A percentile compares a stretch with the other conserved stretches of the same genome.
phyloP scores from a whole-genome alignment of 2,797 vertebrate genomes.

The Acipenser transmontanus region DNA sequence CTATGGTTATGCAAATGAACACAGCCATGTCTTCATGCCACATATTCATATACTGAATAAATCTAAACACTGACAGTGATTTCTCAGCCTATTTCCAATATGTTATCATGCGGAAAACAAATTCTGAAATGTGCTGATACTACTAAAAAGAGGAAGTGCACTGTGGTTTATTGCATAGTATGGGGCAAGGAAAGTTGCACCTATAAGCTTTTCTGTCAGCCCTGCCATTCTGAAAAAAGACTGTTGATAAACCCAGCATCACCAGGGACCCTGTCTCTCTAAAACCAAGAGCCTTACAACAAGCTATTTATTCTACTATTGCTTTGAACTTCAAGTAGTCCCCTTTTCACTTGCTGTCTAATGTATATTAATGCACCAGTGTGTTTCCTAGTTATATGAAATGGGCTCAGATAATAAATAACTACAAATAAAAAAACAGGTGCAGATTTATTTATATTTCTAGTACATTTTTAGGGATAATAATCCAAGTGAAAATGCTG shows the following conservation, averaged over 20 bases:
- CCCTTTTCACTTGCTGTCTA: too few species aligned
- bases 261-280: conserved; percentile 11
- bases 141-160: conserved; percentile 2
- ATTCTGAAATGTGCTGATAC: conserved; percentile 3
- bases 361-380: too few species aligned
- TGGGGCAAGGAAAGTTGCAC: neutral
- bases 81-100: neutral
- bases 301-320: conserved; percentile 1
- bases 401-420: too few species aligned
- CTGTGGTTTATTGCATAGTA: neutral
- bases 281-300: neutral
- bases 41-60: neutral
- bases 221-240: conserved; percentile 19
- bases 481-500: too few species aligned
- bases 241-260: conserved; percentile 13
- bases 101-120: neutral
- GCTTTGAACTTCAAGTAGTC: neutral
- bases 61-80: conserved; percentile 2
- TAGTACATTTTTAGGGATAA: too few species aligned
- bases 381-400: too few species aligned
- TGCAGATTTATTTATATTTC: too few species aligned
- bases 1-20: too few species aligned
- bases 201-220: conserved; percentile 5
- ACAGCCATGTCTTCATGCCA: neutral
- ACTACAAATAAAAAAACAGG: too few species aligned